Base-by-base conservation (phyloP, 2,797 vertebrate species). In the Anomalospiza imberbis region DNA sequence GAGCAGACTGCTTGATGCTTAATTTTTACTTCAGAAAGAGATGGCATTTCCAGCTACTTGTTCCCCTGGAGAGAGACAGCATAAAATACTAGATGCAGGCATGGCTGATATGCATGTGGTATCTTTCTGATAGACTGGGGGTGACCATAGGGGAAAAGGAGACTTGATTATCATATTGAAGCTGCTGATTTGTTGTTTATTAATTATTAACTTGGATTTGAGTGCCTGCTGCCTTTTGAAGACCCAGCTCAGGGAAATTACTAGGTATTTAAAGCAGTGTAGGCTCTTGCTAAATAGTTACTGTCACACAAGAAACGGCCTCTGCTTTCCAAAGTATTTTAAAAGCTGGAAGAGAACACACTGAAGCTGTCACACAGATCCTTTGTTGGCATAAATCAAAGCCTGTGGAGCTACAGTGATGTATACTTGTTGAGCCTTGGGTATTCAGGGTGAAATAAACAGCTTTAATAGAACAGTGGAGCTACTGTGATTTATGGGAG, bases 181-280 rank as follows among this genome's bases (percentile, higher is more conserved):
- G 80, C 78, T 88, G 74, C 84, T 93, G 73, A 54, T 91, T 78
- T 92, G 95, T 91, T 86, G 54, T 91, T 93, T 88, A 85, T 97
- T 96, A 97, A 95, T 96, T 96, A 91, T 94, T 96, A 92, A 93
- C 16, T 5, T 58, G 66, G 78, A 60, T 92, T 78, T 89, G 91
- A 89, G 66, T 65, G 70, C 72, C 62, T 95, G 65, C 54, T 88
- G 70, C 80, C 34, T 29, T 68, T 89, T 78, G 83, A 73, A 68
- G 84, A 93, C 18, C 32, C 18, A 55, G 66, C 62, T 42, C 40
- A 45, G 61, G 78, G 77, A 89, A 84, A 78, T 47, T 67, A 65
- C 45, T 54, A 51, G 40, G 34, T 85, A 66, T 94, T 93, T 83
- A 91, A 94, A 84, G 60, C 53, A 36, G 53, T 0, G 21, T 40